These are phyloP conservation scores for Ectemnius lituratus DNA, from an alignment of 2,888 invertebrate genomes.

Conservation along the genomic window DNA sequence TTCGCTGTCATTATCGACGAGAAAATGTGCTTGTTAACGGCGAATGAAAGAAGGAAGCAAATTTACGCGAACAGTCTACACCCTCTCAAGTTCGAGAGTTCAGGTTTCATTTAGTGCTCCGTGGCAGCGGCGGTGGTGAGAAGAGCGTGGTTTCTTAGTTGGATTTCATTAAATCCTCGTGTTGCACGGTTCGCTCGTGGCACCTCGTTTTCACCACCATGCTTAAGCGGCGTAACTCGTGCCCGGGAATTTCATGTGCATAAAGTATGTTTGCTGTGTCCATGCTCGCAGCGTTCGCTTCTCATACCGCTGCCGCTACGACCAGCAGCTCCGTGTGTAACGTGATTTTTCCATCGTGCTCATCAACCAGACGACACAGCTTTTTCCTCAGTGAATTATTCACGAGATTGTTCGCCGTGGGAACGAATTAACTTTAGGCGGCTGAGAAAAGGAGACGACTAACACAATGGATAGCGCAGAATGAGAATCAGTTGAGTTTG, in stretches of 20 bases:
- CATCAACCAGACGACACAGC: too few species aligned
- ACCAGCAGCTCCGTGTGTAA: conserved; percentile 30
- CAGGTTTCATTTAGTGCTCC: background rate
- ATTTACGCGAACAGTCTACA: too few species aligned
- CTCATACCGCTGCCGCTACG: conserved; percentile 44
- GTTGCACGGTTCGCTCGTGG: background rate
- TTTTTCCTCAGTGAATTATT: too few species aligned
- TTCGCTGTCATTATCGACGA: too few species aligned
- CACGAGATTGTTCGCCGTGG: too few species aligned
- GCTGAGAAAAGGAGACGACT: too few species aligned
- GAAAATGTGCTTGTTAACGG: too few species aligned
- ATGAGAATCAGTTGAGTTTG: conserved; percentile 12
- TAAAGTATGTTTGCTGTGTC: conserved; percentile 34
- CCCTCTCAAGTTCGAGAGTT: background rate
- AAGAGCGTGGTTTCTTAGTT: background rate
- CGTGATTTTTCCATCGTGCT: conserved; percentile 47
- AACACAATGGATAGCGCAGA: too few species aligned
- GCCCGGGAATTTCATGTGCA: conserved; percentile 9
- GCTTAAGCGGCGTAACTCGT: background rate
- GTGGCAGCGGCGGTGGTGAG: conserved; percentile 9
- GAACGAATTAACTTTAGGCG: too few species aligned
- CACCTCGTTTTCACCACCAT: background rate
- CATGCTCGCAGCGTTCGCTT: conserved; percentile 37
- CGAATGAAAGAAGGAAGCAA: too few species aligned
- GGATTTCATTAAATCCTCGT: conserved; percentile 5